A percentile compares a stretch with the other conserved stretches of the same genome.
phyloP scores from a whole-genome alignment of 2,888 invertebrate genomes.

The Sphaerophoria taeniata region DNA sequence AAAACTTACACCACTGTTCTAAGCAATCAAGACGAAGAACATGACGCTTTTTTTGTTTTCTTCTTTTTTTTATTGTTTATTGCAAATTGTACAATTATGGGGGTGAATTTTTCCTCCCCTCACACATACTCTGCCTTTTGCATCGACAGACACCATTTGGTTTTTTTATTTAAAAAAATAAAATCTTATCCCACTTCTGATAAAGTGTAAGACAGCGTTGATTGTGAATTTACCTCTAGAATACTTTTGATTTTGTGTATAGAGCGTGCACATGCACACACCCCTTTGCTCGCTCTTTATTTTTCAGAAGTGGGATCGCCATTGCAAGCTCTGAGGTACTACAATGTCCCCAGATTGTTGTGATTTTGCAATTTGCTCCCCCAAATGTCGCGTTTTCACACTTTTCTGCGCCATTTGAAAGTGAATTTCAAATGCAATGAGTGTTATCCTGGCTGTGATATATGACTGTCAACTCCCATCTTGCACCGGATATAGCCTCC shows the following conservation, averaged over 20 bases:
- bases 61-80: conserved; percentile 66
- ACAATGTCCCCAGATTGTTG: conserved; percentile 39
- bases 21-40: conserved; percentile 26
- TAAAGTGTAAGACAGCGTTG: conserved; percentile 1
- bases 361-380: conserved; percentile 70
- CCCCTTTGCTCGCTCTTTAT: background rate
- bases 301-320: conserved; percentile 4
- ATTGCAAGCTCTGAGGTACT: background rate
- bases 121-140: background rate
- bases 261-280: background rate
- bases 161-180: conserved; percentile 46
- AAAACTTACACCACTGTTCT: conserved; percentile 19
- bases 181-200: conserved; percentile 49
- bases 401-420: too few species aligned
- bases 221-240: conserved; percentile 1
- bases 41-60: conserved; percentile 23
- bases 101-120: background rate
- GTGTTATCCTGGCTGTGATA: conserved; percentile 72
- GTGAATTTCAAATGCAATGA: conserved; percentile 72
- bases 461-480: conserved; percentile 61
- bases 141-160: conserved; percentile 57
- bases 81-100: conserved; percentile 58
- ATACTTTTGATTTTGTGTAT: conserved; percentile 50
- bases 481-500: background rate
- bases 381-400: conserved; percentile 48